Conservation (phyloP, 2,888 invertebrate species). For the Frankliniella intonsa region DNA sequence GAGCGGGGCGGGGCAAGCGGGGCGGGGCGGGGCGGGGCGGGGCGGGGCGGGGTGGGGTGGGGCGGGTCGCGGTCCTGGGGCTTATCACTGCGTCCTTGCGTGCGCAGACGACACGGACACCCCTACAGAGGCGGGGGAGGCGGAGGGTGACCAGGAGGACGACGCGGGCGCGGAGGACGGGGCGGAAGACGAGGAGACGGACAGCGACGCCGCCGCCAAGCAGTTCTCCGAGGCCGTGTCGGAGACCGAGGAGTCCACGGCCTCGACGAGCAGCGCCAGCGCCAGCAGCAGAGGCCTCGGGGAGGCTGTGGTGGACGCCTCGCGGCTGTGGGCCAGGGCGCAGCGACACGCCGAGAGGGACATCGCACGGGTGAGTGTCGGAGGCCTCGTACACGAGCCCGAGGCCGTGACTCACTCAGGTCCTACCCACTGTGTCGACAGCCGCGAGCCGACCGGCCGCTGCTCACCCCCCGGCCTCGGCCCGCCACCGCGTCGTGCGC, state of each 20-base stretch:
- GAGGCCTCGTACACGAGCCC: background rate
- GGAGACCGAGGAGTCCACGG: background rate
- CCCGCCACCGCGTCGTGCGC: slow-evolving; percentile 7
- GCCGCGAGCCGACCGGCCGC: background rate
- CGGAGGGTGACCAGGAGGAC: background rate
- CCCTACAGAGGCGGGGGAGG: background rate
- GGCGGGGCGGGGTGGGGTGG: background rate
- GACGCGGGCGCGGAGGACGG: background rate
- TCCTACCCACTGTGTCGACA: background rate
- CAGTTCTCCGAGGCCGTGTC: background rate
- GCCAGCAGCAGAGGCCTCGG: background rate
- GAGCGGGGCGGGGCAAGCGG: background rate
- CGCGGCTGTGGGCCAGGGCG: background rate
- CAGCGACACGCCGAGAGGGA: background rate
- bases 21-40: background rate
- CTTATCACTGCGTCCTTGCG: background rate
- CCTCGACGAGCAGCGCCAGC: background rate
- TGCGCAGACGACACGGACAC: slow-evolving; percentile 10
- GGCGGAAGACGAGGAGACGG: background rate
- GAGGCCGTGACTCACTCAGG: background rate
- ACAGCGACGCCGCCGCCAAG: background rate
- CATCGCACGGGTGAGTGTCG: background rate
- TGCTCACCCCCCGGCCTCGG: background rate
- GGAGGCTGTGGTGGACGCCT: background rate
- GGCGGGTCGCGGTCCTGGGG: no score